Percentiles rank a stretch among this genome's conserved stretches.
Conservation (phyloP, 2,888 invertebrate species). For the Lasioglossum calceatum region DNA sequence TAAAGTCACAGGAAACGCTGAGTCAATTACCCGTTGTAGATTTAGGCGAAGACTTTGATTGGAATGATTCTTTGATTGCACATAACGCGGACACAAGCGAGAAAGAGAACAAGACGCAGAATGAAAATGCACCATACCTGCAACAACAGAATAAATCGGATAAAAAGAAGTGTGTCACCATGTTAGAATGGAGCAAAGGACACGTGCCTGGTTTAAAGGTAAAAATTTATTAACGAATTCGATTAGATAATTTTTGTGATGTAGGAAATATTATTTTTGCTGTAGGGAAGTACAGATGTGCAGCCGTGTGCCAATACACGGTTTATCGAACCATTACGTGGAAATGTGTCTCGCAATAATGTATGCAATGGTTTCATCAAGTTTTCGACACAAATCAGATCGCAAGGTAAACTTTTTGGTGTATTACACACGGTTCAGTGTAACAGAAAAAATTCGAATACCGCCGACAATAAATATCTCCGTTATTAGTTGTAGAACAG, state of each 20-base stretch:
- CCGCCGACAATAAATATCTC: neutral
- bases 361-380: constrained; percentile 76
- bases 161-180: constrained; percentile 52
- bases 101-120: constrained; percentile 15
- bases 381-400: constrained; percentile 80
- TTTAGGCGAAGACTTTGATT: constrained; percentile 80
- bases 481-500: constrained; percentile 62
- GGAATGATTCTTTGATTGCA: constrained; percentile 53
- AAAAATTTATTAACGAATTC: constrained; percentile 28
- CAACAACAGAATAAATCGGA: constrained; percentile 13
- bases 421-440: too few species aligned
- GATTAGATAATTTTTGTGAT: neutral
- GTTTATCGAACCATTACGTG: neutral
- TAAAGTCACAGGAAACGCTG: constrained; percentile 38
- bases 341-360: constrained; percentile 3
- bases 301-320: constrained; percentile 35
- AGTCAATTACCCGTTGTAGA: constrained; percentile 79
- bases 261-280: neutral
- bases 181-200: constrained; percentile 81
- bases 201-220: constrained; percentile 76
- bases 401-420: constrained; percentile 76
- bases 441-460: neutral
- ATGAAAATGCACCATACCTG: neutral
- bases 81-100: neutral
- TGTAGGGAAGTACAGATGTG: constrained; percentile 76